These are phyloP conservation scores for Cerastis leucographa DNA, from an alignment of 2,888 invertebrate genomes.

Conservation along the genomic window DNA sequence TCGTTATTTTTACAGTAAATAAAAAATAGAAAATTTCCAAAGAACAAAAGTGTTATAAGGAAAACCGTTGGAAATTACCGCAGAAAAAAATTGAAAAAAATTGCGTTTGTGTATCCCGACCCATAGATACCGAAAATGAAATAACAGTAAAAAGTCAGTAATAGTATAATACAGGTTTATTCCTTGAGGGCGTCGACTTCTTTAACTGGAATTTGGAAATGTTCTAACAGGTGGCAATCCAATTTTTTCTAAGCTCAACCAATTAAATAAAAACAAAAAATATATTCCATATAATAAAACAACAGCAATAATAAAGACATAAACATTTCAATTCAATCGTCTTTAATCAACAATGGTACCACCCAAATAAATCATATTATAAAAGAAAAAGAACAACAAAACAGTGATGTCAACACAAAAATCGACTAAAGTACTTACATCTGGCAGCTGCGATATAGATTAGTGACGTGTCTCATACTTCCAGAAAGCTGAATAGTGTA, in stretches of 20 bases:
- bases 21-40: too few relatives aligned
- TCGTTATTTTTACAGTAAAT: too few relatives aligned
- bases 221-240: conserved; percentile 44
- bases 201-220: conserved; percentile 49
- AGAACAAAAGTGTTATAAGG: too few relatives aligned
- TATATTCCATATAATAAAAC: not conserved
- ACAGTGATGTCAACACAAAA: conserved; percentile 54
- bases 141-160: too few relatives aligned
- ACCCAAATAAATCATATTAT: not conserved
- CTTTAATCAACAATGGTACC: not conserved
- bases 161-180: too few relatives aligned
- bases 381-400: conserved; percentile 20
- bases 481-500: conserved; percentile 90
- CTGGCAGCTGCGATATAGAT: conserved; percentile 80
- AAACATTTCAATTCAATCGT: not conserved
- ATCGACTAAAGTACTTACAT: conserved; percentile 52
- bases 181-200: too few relatives aligned
- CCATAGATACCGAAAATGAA: too few relatives aligned
- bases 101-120: too few relatives aligned
- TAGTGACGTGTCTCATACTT: conserved; percentile 88
- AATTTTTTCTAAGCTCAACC: conserved; percentile 24
- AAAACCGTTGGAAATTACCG: too few relatives aligned
- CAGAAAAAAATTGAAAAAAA: too few relatives aligned
- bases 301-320: conserved; percentile 4
- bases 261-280: not conserved